A percentile compares a stretch with the other conserved stretches of the same genome.
Evolutionary conservation across 2,113 vertebrate genomes (phyloP).

Genomic region (Sinocyclocheilus anophthalmus): DNA sequence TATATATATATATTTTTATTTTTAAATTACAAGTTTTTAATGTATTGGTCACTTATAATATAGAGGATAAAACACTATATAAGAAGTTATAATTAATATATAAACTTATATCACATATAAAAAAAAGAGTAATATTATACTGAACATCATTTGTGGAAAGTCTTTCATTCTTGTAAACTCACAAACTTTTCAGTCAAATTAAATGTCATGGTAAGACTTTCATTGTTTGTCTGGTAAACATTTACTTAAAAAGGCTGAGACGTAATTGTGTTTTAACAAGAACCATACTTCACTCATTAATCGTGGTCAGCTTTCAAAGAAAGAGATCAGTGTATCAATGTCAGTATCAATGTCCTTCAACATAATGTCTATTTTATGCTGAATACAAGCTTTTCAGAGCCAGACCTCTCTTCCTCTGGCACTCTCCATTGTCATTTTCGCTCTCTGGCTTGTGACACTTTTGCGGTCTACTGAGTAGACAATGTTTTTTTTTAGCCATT

Average conservation of each 20-base stretch:
- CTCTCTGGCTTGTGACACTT: conserved; percentile 58
- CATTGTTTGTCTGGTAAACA: neutral
- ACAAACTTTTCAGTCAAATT: neutral
- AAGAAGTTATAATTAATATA: too few relatives aligned
- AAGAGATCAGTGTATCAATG: conserved; percentile 8
- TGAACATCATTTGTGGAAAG: neutral
- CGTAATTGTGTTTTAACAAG: conserved; percentile 6
- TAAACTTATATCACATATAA: too few relatives aligned
- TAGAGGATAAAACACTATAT: too few relatives aligned
- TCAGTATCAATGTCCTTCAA: conserved; percentile 12
- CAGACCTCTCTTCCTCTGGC: conserved; percentile 58
- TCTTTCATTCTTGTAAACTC: neutral
- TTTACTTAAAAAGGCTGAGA: neutral
- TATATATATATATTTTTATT: too few relatives aligned
- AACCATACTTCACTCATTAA: neutral
- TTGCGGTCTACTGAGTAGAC: conserved; percentile 61
- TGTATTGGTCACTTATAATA: too few relatives aligned
- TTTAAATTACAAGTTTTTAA: too few relatives aligned
- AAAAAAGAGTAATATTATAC: too few relatives aligned
- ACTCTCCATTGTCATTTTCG: conserved; percentile 59
- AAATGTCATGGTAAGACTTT: neutral
- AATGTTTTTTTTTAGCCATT: conserved; percentile 64
- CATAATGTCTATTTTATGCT: conserved; percentile 45
- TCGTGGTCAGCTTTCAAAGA: neutral
- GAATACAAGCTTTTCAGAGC: conserved; percentile 38